Percentiles rank a stretch among this genome's conserved stretches.
Evolutionary conservation across 2,797 vertebrate species (phyloP).

Genomic region (Cygnus olor): DNA sequence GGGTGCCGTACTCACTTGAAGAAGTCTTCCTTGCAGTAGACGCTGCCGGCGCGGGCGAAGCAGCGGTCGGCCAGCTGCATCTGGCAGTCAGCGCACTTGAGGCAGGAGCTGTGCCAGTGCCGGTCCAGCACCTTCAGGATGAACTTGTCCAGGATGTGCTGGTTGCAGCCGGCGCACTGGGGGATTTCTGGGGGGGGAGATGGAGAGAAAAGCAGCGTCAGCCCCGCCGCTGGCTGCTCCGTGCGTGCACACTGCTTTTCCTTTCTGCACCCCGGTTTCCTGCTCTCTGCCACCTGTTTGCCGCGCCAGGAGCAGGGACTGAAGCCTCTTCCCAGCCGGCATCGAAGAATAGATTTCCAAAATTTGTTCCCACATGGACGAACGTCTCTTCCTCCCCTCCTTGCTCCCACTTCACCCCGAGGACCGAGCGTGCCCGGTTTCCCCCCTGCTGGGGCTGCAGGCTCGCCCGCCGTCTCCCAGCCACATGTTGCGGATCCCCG

Average conservation of each 20-base stretch:
- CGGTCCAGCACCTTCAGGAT: conserved; percentile 98
- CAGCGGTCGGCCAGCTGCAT: conserved; percentile 94
- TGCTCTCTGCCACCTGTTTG: fast-evolving
- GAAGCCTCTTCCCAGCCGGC: neutral
- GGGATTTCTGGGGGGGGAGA: conserved; percentile 88
- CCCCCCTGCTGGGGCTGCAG: too few relatives aligned
- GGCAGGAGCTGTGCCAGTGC: conserved; percentile 98
- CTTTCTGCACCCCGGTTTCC: neutral
- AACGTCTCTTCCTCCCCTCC: neutral
- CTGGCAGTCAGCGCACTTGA: conserved; percentile 97
- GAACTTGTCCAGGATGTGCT: conserved; percentile 98
- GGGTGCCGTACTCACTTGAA: conserved; percentile 90
- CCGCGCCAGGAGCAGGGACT: too few relatives aligned
- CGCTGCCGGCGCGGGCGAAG: conserved; percentile 93
- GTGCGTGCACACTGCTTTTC: neutral
- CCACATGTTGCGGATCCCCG: neutral
- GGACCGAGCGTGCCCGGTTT: too few relatives aligned
- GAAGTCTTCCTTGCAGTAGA: conserved; percentile 99
- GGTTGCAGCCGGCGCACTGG: conserved; percentile 96
- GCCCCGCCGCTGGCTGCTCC: neutral
- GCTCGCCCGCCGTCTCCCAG: neutral
- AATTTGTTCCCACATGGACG: neutral
- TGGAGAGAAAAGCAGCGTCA: conserved; percentile 41
- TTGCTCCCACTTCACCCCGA: fast-evolving
- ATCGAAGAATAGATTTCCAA: neutral